Conservation (phyloP, 2,797 vertebrate genomes). For the Etheostoma nigrum region DNA sequence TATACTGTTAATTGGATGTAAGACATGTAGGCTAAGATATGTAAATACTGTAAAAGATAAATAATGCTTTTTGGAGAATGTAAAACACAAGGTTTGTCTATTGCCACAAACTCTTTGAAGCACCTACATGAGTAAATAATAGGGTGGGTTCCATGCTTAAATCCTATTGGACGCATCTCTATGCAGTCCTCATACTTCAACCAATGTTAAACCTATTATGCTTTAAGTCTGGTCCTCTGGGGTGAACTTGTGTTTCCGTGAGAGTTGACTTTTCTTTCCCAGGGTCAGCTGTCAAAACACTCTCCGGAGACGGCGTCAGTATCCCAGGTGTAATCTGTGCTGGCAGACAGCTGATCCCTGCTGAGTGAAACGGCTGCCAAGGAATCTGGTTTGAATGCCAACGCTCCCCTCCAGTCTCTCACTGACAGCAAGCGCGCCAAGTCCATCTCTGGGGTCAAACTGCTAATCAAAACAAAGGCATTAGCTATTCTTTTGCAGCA, state of each 20-base stretch:
- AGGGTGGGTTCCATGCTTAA: not conserved
- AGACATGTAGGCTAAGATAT: too few relatives aligned
- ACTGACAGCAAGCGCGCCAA: slow-evolving; percentile 55
- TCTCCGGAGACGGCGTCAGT: slow-evolving; percentile 53
- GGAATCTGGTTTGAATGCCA: slow-evolving; percentile 71
- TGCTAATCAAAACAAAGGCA: slow-evolving; percentile 74
- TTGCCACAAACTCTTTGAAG: slow-evolving; percentile 6
- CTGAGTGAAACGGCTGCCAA: slow-evolving; percentile 69
- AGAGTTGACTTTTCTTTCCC: slow-evolving; percentile 28
- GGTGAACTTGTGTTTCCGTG: slow-evolving; percentile 25
- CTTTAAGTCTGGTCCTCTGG: slow-evolving; percentile 30
- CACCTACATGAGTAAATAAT: not conserved
- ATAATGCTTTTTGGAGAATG: not conserved
- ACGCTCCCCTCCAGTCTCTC: slow-evolving; percentile 53
- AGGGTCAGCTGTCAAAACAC: slow-evolving; percentile 65
- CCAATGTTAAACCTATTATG: slow-evolving; percentile 10
- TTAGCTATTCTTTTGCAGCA: slow-evolving; percentile 48
- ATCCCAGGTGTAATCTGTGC: slow-evolving; percentile 66
- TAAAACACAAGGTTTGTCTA: not conserved
- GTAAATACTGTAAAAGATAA: too few relatives aligned
- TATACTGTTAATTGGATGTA: not conserved
- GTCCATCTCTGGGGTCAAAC: slow-evolving; percentile 73
- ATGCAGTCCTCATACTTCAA: slow-evolving; percentile 12
- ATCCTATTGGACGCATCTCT: not conserved
- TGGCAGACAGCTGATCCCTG: slow-evolving; percentile 73